phyloP scores from a whole-genome alignment of 2,797 vertebrate genomes.

The Clarias fuscus region DNA sequence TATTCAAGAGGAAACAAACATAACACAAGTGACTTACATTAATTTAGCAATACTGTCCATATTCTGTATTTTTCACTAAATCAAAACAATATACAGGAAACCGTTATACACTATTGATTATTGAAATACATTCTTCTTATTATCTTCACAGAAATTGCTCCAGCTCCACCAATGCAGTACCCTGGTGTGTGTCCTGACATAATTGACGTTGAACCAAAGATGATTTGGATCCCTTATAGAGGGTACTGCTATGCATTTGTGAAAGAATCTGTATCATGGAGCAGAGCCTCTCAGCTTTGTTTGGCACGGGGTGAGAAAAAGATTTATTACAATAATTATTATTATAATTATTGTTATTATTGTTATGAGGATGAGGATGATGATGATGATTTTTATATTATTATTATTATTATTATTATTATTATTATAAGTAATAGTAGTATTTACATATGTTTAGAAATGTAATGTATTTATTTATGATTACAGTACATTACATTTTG shows the following conservation, averaged over 20 bases:
- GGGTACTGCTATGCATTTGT: constrained; percentile 86
- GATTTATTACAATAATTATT: not conserved
- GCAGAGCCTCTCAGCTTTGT: constrained; percentile 79
- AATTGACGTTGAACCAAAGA: constrained; percentile 46
- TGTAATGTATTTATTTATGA: constrained; percentile 30
- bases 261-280: constrained; percentile 76
- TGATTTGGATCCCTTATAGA: constrained; percentile 83
- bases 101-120: not conserved
- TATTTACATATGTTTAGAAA: not conserved
- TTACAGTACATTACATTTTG: not conserved
- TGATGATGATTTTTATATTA: no score
- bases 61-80: not conserved
- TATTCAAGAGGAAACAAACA: not conserved
- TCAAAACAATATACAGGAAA: not conserved
- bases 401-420: not conserved
- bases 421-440: not conserved
- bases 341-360: constrained; percentile 3
- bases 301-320: constrained; percentile 75
- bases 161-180: constrained; percentile 74
- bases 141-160: constrained; percentile 74
- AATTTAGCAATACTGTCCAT: not conserved
- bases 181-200: constrained; percentile 83
- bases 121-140: not conserved
- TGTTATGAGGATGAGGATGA: no score
- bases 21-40: not conserved